These are phyloP conservation scores for Caenorhabditis afra DNA, from an alignment of 2,888 invertebrate species.

Conservation along the genomic window DNA sequence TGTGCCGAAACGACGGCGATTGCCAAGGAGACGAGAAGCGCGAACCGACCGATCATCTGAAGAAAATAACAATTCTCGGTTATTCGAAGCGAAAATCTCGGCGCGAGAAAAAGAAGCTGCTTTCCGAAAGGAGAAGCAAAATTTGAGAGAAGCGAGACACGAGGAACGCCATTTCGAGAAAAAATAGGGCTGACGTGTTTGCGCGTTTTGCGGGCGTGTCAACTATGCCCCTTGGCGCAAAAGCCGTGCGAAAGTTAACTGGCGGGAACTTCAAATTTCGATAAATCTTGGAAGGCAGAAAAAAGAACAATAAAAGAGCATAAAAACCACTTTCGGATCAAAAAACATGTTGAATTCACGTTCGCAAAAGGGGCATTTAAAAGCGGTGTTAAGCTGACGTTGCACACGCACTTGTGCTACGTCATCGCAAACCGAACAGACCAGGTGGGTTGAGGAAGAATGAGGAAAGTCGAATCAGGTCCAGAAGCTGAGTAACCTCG, in stretches of 20 bases:
- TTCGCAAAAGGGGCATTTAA: too few species aligned
- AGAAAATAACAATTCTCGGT: conserved; percentile 2
- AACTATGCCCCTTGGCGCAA: conserved; percentile 10
- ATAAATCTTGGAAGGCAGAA: neutral
- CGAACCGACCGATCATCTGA: conserved; percentile 43
- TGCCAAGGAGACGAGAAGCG: conserved; percentile 34
- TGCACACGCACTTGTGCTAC: neutral
- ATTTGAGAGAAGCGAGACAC: conserved; percentile 26
- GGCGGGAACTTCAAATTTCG: neutral
- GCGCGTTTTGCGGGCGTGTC: conserved; percentile 31
- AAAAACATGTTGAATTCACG: too few species aligned
- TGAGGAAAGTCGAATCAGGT: neutral
- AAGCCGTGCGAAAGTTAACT: neutral
- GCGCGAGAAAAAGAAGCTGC: conserved; percentile 16
- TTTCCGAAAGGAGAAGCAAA: conserved; percentile 6
- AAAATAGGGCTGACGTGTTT: conserved; percentile 57
- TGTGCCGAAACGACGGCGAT: conserved; percentile 48
- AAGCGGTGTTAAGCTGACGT: neutral
- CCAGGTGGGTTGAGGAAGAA: too few species aligned
- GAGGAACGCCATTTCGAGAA: conserved; percentile 39
- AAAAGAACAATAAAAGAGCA: neutral
- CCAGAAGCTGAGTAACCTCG: too few species aligned
- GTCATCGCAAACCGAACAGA: neutral
- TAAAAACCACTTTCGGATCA: too few species aligned
- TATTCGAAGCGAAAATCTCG: conserved; percentile 1